A percentile compares a stretch with the other conserved stretches of the same genome.
Conservation (phyloP, 2,888 invertebrate species). For the Galerucella pusilla region DNA sequence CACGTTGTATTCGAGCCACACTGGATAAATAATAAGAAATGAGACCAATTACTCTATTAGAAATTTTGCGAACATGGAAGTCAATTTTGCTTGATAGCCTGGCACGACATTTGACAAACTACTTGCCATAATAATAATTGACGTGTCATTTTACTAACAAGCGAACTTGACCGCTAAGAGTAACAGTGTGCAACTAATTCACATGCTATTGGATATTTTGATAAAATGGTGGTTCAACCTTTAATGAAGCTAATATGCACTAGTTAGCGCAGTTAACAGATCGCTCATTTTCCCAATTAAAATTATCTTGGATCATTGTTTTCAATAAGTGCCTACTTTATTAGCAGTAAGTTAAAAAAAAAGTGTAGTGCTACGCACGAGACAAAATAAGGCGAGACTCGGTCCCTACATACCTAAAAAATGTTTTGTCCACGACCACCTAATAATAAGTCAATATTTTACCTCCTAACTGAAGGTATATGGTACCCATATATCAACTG, state of each 20-base stretch:
- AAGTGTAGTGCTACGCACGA: no score
- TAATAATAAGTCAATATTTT: no score
- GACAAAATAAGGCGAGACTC: no score
- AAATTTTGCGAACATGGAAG: background rate
- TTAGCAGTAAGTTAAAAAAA: no score
- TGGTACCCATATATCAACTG: no score
- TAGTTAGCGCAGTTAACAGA: background rate
- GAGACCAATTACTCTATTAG: background rate
- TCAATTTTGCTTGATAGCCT: background rate
- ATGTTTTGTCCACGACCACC: no score
- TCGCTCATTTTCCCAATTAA: background rate
- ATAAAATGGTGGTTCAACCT: slow-evolving; percentile 14
- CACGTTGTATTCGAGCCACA: background rate
- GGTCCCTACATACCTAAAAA: no score
- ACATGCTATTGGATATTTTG: slow-evolving; percentile 27
- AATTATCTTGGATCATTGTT: slow-evolving; percentile 41
- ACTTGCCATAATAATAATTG: slow-evolving; percentile 16
- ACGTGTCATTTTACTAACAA: slow-evolving; percentile 31
- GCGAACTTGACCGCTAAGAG: slow-evolving; percentile 14
- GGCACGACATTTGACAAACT: slow-evolving; percentile 20
- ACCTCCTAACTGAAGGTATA: no score
- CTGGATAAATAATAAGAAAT: background rate
- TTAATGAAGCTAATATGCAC: slow-evolving; percentile 10
- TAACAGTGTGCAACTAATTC: slow-evolving; percentile 26
- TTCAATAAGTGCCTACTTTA: slow-evolving; percentile 5